phyloP scores from a whole-genome alignment of 2,888 invertebrate species.

The Synergus umbraculus region DNA sequence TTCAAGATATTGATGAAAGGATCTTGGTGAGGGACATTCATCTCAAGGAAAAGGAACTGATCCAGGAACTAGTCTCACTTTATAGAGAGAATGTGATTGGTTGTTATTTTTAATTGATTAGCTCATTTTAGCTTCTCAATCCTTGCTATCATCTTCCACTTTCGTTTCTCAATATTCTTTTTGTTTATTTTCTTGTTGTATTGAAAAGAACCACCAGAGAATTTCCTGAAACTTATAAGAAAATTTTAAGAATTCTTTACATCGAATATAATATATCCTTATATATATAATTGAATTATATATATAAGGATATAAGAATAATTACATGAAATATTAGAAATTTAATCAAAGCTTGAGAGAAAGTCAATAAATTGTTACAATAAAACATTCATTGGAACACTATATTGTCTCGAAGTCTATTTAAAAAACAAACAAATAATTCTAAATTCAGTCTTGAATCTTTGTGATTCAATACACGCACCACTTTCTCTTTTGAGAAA shows the following conservation, averaged over 20 bases:
- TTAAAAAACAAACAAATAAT: slow-evolving; percentile 14
- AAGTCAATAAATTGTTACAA: slow-evolving; percentile 4
- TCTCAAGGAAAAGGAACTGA: not conserved
- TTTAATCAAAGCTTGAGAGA: not conserved
- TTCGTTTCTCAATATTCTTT: not conserved
- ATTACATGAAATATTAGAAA: not conserved
- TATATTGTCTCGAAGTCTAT: not conserved
- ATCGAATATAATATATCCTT: too few species aligned
- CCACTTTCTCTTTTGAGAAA: slow-evolving; percentile 12
- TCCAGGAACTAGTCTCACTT: not conserved
- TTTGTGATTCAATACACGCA: not conserved
- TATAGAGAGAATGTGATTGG: slow-evolving; percentile 11
- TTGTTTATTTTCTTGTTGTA: not conserved
- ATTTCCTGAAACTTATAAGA: not conserved
- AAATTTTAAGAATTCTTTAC: not conserved
- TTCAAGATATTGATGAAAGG: not conserved
- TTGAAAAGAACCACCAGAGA: not conserved
- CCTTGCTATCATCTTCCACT: slow-evolving; percentile 17
- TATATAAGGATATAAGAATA: not conserved
- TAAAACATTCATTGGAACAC: not conserved
- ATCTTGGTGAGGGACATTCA: slow-evolving; percentile 16
- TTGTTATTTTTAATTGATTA: slow-evolving; percentile 16
- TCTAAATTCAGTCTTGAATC: not conserved
- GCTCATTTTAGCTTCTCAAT: not conserved
- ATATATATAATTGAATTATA: not conserved